Evolutionary conservation across 2,888 invertebrate species (phyloP).

Genomic region (Euzetes globulus): DNA sequence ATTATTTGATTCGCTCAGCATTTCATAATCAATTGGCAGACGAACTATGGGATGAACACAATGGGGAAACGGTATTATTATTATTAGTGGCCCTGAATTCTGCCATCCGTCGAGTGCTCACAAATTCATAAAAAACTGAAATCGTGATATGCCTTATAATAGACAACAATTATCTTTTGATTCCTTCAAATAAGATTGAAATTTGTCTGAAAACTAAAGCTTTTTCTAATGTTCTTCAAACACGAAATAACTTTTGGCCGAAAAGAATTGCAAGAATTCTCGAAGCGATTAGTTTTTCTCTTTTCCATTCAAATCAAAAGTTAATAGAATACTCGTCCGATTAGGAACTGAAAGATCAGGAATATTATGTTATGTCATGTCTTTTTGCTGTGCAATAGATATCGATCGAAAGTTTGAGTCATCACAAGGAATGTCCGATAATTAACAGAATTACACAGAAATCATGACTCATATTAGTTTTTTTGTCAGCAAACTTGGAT

Average conservation of each 20-base stretch:
- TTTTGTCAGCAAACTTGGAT: background rate
- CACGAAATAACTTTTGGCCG: background rate
- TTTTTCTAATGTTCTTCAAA: background rate
- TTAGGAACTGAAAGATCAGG: too few species aligned
- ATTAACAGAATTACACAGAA: background rate
- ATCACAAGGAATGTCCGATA: background rate
- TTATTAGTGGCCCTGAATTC: slow-evolving; percentile 16
- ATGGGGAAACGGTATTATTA: slow-evolving; percentile 21
- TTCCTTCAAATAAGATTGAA: background rate
- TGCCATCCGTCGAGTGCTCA: background rate
- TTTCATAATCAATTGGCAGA: slow-evolving; percentile 1
- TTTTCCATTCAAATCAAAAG: too few species aligned
- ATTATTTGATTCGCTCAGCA: slow-evolving; percentile 6
- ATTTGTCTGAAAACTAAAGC: background rate
- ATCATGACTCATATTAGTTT: slow-evolving; percentile 2
- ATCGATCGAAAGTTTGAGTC: background rate
- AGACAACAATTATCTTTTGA: background rate
- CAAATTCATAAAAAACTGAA: slow-evolving; percentile 20
- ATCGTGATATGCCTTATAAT: slow-evolving; percentile 12
- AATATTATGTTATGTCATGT: background rate
- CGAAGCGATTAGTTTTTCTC: too few species aligned
- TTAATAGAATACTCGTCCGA: too few species aligned
- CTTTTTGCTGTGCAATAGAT: background rate
- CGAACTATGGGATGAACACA: slow-evolving; percentile 15
- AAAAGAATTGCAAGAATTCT: background rate